Percentiles rank a stretch among this genome's conserved stretches.
Conservation (phyloP, 2,888 invertebrate species). For the Hydrotaea diabolus region DNA sequence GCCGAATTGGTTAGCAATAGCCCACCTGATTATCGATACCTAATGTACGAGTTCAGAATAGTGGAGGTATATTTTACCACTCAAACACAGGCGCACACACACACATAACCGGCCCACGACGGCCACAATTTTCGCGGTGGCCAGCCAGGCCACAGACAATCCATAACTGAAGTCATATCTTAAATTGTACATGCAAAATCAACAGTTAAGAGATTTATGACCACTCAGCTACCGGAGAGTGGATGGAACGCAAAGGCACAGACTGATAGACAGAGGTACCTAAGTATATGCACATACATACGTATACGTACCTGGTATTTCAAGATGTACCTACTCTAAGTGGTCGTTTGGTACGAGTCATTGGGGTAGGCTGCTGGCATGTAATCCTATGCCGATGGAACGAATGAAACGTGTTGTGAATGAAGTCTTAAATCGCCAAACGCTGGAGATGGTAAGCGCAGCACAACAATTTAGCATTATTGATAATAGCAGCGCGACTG, state of each 20-base stretch:
- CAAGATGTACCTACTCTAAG: no score
- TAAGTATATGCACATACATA: not conserved
- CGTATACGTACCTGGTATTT: not conserved
- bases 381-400: not conserved
- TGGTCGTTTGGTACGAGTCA: no score
- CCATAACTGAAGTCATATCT: constrained; percentile 39
- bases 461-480: constrained; percentile 12
- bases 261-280: not conserved
- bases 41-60: not conserved
- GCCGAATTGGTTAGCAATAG: not conserved
- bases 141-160: not conserved
- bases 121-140: not conserved
- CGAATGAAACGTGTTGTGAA: constrained; percentile 1
- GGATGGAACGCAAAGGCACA: not conserved
- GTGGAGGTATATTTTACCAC: not conserved
- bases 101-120: not conserved
- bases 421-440: not conserved
- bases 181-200: constrained; percentile 57
- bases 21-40: not conserved
- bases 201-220: constrained; percentile 57
- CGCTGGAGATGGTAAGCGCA: not conserved
- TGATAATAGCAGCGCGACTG: not conserved
- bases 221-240: constrained; percentile 52
- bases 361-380: not conserved
- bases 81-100: not conserved